Base-by-base conservation (phyloP, 2,888 invertebrate genomes). In the Hedya salicella region DNA sequence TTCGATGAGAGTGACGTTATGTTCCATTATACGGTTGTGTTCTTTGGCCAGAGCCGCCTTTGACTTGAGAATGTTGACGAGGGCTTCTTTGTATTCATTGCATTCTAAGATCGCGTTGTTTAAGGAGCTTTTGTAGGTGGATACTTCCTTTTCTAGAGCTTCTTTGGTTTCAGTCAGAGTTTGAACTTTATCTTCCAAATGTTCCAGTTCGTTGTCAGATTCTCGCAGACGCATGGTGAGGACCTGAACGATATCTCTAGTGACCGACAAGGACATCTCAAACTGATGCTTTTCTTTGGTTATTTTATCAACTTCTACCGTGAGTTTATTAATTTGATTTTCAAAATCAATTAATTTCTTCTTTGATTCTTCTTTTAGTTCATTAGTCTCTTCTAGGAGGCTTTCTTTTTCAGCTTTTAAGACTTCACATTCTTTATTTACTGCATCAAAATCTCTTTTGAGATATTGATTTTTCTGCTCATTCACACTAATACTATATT, bases 171-270 rank as follows among this genome's bases (percentile, higher is more conserved):
- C 81, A 0, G 78, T 81, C 40, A 92, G 70, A 36, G 75, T 74
- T 69, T 85, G 79, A 75, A 84, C 77, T 77, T 90, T 92, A 75
- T 76, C 83, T 73, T 92, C 92, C 63, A 94, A 81, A 77, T 91
- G 89, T 74, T 94, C 94, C 0, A 94, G 88, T 77, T 94, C 94
- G 75, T 86, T 89, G 73, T 94, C 94, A 3, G 94, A 94, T 73
- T 94, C 91, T 54, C 94, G 86, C 57, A 94, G 78, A 16, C 94
- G 86, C 80, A 91, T 89, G 30, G 93, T 94, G 57, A 94, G 76
- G 3, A 94, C 94, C 75, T 94, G 93, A 13, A 94, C 93, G 52
- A 94, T 94, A 67, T 93, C 91, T 73, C 93, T 90, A 1, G 93
- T 93, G 14, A 93, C 93, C 32, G 87, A 89, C n/a, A 94, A 82